phyloP scores from a whole-genome alignment of 2,888 invertebrate genomes.

The Tetragonisca angustula region DNA sequence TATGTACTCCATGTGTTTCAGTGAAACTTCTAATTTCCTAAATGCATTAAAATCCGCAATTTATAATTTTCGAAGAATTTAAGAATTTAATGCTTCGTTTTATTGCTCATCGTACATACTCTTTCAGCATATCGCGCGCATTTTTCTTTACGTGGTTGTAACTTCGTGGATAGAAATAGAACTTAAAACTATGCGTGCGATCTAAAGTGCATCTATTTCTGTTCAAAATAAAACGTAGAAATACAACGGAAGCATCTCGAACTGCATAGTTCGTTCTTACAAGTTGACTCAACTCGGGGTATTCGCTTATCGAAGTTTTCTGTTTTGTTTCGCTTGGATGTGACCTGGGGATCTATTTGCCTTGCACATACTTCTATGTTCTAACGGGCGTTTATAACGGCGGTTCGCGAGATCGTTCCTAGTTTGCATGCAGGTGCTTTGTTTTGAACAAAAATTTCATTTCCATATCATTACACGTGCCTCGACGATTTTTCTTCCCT shows the following conservation, averaged over 20 bases:
- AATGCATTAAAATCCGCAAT: no score
- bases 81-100: not conserved
- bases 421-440: not conserved
- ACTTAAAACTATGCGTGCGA: not conserved
- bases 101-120: not conserved
- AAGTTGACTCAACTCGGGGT: not conserved
- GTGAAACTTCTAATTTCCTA: no score
- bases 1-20: no score
- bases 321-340: not conserved
- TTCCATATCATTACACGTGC: not conserved
- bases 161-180: slow-evolving; percentile 12
- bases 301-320: not conserved
- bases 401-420: not conserved
- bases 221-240: not conserved
- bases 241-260: not conserved
- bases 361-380: not conserved
- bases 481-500: not conserved
- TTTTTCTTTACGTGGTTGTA: not conserved
- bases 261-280: slow-evolving; percentile 12
- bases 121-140: not conserved
- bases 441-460: not conserved
- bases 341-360: not conserved
- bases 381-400: not conserved
- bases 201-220: slow-evolving; percentile 17
- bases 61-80: not conserved